Base-by-base conservation (phyloP, 2,888 invertebrate species). In the Argyra leucocephala region DNA sequence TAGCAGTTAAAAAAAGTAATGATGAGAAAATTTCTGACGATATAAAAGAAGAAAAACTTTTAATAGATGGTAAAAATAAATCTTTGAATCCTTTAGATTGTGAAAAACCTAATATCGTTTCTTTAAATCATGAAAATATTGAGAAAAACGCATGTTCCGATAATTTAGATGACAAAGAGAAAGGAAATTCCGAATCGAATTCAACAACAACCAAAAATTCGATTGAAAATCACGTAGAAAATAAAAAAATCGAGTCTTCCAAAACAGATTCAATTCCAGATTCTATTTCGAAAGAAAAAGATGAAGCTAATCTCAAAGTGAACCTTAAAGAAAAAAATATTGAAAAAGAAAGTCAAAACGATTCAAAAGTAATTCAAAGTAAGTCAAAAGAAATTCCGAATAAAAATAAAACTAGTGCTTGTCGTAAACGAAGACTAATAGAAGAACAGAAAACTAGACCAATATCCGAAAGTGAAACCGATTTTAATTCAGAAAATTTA, bases 401-500 rank as follows among this genome's bases (percentile, higher is more conserved):
- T 31, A 9, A 58, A 58, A 58, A 6, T 21, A 48, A 48, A n/a
- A 48, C 48, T 12, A 48, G 2, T 48, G 15, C 6, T 2, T 15
- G 48, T 48, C 9, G 58, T 1, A 58, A 58, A 23, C 1, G 58
- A 22, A 22, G 58, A 26, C 21, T 61, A 31, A 21, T n/a, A 10
- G 21, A 18, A 18, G 60, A 48, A 31, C 61, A 63, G 36, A 23
- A 57, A 15, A 10, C 31, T 12, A 75, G 81, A 57, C 71, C 82
- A 6, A 64, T 74, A 22, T 79, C 79, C 0, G 79, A 79, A 60
- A 79, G 78, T 67, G 78, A 79, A 63, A 68, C 74, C 12, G 78
- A 79, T 23, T 66, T 71, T 0, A 74, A 75, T 66, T 80, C 82
- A 0, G 85, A 85, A 71, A 81, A 82, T 66, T 80, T 81, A 0